A percentile compares a stretch with the other conserved stretches of the same genome.
phyloP scores from a whole-genome alignment of 2,888 invertebrate genomes.

The Dorcus hopei region DNA sequence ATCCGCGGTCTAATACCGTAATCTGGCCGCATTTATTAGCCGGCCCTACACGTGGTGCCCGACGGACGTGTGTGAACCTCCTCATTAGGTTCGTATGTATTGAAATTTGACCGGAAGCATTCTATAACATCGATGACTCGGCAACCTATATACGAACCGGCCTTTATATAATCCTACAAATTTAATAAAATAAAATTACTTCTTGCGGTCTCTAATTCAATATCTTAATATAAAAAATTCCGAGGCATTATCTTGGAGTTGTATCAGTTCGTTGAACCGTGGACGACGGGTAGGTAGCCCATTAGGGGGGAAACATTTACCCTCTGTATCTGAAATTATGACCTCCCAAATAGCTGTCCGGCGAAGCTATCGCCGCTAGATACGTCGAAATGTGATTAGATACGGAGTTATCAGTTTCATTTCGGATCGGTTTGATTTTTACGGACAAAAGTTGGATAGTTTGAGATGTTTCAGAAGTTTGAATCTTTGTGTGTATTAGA shows the following conservation, averaged over 20 bases:
- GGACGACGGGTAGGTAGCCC: constrained; percentile 15
- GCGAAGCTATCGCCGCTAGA: constrained; percentile 29
- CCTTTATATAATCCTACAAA: too few relatives aligned
- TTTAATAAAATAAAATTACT: too few relatives aligned
- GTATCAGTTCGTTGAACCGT: constrained; percentile 3
- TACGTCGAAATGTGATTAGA: constrained; percentile 32
- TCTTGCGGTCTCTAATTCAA: too few relatives aligned
- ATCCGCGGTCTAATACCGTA: constrained; percentile 22
- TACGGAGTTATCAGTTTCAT: constrained; percentile 38
- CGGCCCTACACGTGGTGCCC: constrained; percentile 21
- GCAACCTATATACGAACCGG: not conserved
- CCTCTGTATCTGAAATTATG: constrained; percentile 23
- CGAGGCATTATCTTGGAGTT: not conserved
- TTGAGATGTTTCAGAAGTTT: constrained; percentile 23
- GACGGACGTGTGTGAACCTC: not conserved
- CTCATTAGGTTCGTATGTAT: constrained; percentile 15
- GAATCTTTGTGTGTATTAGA: too few relatives aligned
- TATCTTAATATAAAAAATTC: too few relatives aligned
- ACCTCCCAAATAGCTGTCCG: constrained; percentile 26
- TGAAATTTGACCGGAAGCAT: not conserved
- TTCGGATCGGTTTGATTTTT: constrained; percentile 39
- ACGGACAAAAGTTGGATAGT: constrained; percentile 37
- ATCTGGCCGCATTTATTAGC: constrained; percentile 20
- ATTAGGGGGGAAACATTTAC: constrained; percentile 20
- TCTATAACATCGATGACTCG: not conserved